phyloP scores from a whole-genome alignment of 2,113 vertebrate species.

The Miniopterus natalensis region DNA sequence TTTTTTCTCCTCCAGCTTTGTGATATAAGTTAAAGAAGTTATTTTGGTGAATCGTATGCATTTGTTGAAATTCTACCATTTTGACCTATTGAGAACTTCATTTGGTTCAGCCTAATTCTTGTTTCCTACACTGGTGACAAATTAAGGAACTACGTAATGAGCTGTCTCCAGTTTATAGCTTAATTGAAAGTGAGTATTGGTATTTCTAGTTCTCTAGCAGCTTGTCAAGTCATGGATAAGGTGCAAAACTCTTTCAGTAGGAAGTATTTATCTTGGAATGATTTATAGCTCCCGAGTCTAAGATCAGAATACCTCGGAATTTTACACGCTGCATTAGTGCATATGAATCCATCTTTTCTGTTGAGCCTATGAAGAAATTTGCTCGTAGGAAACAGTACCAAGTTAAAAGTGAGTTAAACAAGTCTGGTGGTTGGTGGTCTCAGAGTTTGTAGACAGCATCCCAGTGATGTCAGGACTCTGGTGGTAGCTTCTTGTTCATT shows the following conservation, averaged over 20 bases:
- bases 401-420: background rate
- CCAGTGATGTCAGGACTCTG: background rate
- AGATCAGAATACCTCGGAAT: background rate
- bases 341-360: background rate
- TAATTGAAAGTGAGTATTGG: background rate
- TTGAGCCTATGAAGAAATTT: background rate
- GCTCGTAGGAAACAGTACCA: background rate
- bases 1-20: background rate
- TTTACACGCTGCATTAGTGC: background rate
- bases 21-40: background rate
- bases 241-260: background rate
- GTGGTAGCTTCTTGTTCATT: background rate
- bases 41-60: background rate
- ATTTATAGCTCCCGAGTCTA: background rate
- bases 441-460: background rate
- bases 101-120: background rate
- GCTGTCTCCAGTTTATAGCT: background rate
- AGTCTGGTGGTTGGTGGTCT: background rate
- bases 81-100: background rate
- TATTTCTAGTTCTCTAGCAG: background rate
- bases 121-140: background rate
- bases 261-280: slow-evolving; percentile 3
- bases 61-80: background rate
- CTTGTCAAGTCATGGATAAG: background rate
- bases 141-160: background rate